These are phyloP conservation scores for Leptinotarsa juncta DNA, from an alignment of 2,888 invertebrate species.

Conservation along the genomic window DNA sequence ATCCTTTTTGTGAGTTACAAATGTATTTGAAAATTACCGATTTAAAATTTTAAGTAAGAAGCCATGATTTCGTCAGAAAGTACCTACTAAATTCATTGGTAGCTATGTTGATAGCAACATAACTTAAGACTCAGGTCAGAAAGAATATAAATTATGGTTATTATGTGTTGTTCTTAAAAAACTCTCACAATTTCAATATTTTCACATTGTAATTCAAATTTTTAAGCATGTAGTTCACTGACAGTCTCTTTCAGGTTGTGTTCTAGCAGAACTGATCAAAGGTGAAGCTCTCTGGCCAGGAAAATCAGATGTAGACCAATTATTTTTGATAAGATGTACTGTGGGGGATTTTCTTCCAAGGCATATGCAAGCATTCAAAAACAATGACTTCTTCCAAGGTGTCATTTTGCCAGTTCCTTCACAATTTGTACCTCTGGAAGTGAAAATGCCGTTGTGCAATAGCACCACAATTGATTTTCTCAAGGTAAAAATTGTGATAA, in stretches of 20 bases:
- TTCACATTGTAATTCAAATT: too few species aligned
- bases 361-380: constrained; percentile 95
- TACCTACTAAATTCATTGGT: too few species aligned
- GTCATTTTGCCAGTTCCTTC: constrained; percentile 93
- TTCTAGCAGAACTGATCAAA: constrained; percentile 86
- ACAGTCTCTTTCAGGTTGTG: constrained; percentile 74
- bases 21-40: too few species aligned
- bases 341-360: constrained; percentile 93
- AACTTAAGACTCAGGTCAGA: too few species aligned
- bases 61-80: too few species aligned
- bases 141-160: too few species aligned
- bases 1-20: too few species aligned
- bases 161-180: too few species aligned
- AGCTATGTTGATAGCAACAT: too few species aligned
- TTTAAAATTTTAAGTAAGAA: too few species aligned
- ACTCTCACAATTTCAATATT: too few species aligned
- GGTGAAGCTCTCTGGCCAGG: constrained; percentile 98
- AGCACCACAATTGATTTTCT: constrained; percentile 85
- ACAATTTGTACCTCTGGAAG: constrained; percentile 84
- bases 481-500: constrained; percentile 70
- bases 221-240: too few species aligned
- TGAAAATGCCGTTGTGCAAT: constrained; percentile 83
- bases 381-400: constrained; percentile 92
- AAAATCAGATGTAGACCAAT: constrained; percentile 97
- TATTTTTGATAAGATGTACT: constrained; percentile 94